Evolutionary conservation across 2,113 vertebrate genomes (phyloP).

Genomic region (Apaloderma vittatum): DNA sequence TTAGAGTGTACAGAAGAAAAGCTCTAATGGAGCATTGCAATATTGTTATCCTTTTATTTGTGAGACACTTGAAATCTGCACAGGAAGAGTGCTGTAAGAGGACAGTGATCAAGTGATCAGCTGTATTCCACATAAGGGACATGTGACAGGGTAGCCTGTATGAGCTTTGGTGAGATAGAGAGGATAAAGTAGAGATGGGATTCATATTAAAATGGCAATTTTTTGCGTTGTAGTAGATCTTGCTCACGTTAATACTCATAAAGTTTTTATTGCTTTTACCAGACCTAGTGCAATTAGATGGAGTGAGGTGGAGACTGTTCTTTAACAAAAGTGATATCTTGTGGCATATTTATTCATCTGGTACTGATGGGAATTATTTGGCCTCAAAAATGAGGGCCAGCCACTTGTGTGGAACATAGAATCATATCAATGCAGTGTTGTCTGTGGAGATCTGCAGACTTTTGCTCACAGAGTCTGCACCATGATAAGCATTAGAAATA

Average conservation of each 20-base stretch:
- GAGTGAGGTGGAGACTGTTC: not conserved
- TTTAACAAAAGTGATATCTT: not conserved
- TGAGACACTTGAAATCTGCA: not conserved
- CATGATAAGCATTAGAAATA: not conserved
- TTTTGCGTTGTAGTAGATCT: not conserved
- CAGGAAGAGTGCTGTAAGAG: not conserved
- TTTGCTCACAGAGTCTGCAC: not conserved
- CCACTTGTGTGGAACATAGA: not conserved
- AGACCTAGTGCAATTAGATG: not conserved
- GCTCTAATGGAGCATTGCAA: not conserved
- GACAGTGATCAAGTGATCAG: not conserved
- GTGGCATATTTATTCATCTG: not conserved
- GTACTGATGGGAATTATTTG: not conserved
- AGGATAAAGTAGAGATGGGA: not conserved
- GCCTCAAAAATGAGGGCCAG: not conserved
- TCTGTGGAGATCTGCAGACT: not conserved
- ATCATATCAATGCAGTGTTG: fast-evolving
- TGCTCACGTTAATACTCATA: not conserved
- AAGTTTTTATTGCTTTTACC: not conserved
- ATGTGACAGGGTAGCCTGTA: not conserved
- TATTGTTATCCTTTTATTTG: not conserved
- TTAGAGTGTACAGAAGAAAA: not conserved
- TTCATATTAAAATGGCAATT: not conserved
- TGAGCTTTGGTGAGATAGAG: not conserved
- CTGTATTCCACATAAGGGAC: not conserved